Evolutionary conservation across 2,888 invertebrate genomes (phyloP), one percentile per base, ranked within the genome.

Genomic region (Plemyria rubiginata): DNA sequence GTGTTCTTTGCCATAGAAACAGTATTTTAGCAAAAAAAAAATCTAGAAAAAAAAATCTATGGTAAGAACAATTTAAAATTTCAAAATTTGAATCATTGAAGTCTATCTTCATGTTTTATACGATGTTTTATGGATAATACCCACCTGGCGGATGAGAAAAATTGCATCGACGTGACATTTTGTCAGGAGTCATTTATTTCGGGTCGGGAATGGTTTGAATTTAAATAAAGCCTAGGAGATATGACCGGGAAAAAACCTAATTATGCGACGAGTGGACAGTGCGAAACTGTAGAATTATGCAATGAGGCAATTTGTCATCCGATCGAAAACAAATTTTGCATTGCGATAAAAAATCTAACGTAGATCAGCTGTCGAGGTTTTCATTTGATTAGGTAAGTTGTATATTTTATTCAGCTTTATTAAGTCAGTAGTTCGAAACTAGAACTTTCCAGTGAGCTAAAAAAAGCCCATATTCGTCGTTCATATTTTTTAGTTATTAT

Each of bases 121-220:
- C 80, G 65, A 91, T 92, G 90, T 86, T 73, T 92, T 81, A 91
- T 91, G 87, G 75, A 92, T 90, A n/a, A 79, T 75, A 80, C 85
- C 83, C 92, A 92, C 88, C 92, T 92, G 91, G 92, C 84, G 80
- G 71, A 72, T 75, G 72, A 81, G 89, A 92, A 81, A 90, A 86
- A 92, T 92, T 89, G 89, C 88, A 88, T 82, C 77, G 75, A 60
- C 62, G 72, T 84, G 87, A 88, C 84, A 85, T 80, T 77, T 89
- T 91, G 92, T 77, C 92, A 90, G 82, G 60, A 78, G 80, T 79
- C 81, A 90, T 92, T 90, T 88, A 76, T 92, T 80, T 84, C 77
- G 63, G 70, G 76, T 73, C 74, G 67, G 71, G 60, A 70, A 75
- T 76, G 72, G 76, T 73, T 77, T 67, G 75, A 60, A 82, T 86